Conservation (phyloP, 92 coral and sea anemone genomes). For the Heliopora coerulea region DNA sequence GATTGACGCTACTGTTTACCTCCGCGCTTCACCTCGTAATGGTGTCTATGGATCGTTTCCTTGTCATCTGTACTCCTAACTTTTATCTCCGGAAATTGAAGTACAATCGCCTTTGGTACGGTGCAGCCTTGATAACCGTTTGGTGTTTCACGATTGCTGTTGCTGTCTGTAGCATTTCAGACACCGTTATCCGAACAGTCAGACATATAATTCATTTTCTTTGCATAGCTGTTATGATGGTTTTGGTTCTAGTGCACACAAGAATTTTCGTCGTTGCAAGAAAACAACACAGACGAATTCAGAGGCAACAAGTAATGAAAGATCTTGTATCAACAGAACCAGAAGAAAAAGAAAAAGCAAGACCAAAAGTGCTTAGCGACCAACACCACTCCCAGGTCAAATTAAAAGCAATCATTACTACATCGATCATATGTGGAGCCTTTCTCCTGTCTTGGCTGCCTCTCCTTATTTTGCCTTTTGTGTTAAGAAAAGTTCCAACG, state of each 20-base stretch:
- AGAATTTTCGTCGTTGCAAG: conserved; percentile 20
- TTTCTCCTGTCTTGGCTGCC: conserved; percentile 41
- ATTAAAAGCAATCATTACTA: conserved; percentile 24
- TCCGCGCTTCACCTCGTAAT: conserved; percentile 24
- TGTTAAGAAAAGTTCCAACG: background rate
- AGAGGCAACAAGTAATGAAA: conserved; percentile 18
- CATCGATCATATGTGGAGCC: conserved; percentile 33
- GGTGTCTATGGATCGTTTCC: conserved; percentile 36
- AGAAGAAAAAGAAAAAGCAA: background rate
- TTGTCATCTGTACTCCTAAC: conserved; percentile 32
- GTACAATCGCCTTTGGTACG: conserved; percentile 6
- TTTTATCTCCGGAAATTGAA: conserved; percentile 30
- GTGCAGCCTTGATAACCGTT: background rate
- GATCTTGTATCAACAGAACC: background rate
- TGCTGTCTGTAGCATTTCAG: background rate
- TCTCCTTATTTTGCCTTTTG: conserved; percentile 19
- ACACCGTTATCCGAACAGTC: background rate
- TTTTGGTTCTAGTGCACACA: conserved; percentile 12
- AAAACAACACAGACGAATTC: conserved; percentile 17
- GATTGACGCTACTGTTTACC: conserved; percentile 22
- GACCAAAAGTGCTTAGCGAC: background rate
- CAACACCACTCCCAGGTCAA: background rate
- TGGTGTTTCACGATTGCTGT: conserved; percentile 27
- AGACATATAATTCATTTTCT: too few species aligned
- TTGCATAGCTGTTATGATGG: conserved; percentile 18